These are phyloP conservation scores for Parasteatoda tepidariorum DNA, from an alignment of 1,140 invertebrate genomes.

Conservation along the genomic window DNA sequence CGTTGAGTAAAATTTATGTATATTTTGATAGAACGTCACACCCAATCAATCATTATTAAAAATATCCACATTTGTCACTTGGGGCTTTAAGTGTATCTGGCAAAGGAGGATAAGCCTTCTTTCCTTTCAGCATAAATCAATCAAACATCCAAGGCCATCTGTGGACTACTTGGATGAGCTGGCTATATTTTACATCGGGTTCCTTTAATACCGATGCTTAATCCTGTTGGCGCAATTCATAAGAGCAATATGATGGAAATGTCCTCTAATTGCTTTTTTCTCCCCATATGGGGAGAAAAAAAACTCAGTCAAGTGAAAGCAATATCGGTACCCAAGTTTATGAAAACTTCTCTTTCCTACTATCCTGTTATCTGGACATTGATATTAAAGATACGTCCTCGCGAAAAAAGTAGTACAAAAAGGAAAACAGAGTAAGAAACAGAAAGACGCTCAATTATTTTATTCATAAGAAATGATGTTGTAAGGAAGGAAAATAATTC, in stretches of 20 bases:
- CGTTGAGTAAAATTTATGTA: too few species aligned
- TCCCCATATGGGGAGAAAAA: not conserved
- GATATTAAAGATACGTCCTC: too few species aligned
- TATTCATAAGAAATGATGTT: too few species aligned
- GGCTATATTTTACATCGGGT: not conserved
- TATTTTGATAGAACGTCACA: not conserved
- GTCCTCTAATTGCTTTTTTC: not conserved
- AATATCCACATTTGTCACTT: not conserved
- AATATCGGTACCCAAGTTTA: too few species aligned
- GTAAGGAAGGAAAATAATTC: too few species aligned
- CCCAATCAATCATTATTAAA: not conserved
- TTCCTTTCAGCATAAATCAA: slow-evolving; percentile 11
- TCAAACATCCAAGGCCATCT: not conserved
- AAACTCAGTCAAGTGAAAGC: too few species aligned
- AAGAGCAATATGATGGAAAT: not conserved
- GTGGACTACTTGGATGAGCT: slow-evolving; percentile 21
- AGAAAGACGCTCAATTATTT: too few species aligned
- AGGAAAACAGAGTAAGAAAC: too few species aligned
- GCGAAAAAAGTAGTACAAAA: too few species aligned
- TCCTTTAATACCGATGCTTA: slow-evolving; percentile 39
- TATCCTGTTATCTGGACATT: too few species aligned
- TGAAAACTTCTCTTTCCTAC: too few species aligned
- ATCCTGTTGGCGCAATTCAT: not conserved
- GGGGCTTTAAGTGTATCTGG: not conserved
- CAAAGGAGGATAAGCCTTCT: not conserved